A percentile compares a stretch with the other conserved stretches of the same genome.
phyloP scores from a whole-genome alignment of 2,113 vertebrate species.

The Megaleporinus macrocephalus region DNA sequence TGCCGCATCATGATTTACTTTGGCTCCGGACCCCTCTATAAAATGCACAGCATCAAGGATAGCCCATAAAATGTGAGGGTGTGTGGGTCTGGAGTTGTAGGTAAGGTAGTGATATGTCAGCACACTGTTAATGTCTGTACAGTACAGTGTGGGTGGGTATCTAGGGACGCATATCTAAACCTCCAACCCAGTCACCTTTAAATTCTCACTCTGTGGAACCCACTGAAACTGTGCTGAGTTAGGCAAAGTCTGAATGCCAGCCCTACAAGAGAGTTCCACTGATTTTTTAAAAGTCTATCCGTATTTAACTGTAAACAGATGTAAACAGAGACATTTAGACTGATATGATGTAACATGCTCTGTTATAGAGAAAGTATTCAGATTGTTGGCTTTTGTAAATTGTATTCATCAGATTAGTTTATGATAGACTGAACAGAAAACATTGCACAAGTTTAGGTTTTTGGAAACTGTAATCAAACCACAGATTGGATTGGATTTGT shows the following conservation, averaged over 20 bases:
- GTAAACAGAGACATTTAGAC: no score
- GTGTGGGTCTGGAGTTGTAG: conserved; percentile 57
- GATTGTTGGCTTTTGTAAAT: no score
- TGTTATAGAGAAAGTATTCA: no score
- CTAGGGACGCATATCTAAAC: neutral
- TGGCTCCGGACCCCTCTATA: conserved; percentile 59
- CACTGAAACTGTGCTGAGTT: neutral
- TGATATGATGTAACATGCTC: no score
- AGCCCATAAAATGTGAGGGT: conserved; percentile 50
- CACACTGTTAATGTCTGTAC: neutral
- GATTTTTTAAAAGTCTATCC: no score
- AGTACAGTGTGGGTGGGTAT: neutral
- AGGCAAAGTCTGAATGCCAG: neutral
- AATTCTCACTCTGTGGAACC: neutral
- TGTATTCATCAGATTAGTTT: no score
- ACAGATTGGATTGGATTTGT: no score
- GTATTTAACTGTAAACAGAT: no score
- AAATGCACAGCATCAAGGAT: conserved; percentile 63
- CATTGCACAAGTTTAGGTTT: no score
- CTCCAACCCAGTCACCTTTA: conserved; percentile 1
- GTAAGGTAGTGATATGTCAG: conserved; percentile 56
- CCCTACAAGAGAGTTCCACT: no score
- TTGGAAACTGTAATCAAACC: no score
- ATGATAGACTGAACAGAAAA: no score
- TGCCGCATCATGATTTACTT: conserved; percentile 61